phyloP scores from a whole-genome alignment of 2,113 vertebrate genomes.

The Lipotes vexillifer region DNA sequence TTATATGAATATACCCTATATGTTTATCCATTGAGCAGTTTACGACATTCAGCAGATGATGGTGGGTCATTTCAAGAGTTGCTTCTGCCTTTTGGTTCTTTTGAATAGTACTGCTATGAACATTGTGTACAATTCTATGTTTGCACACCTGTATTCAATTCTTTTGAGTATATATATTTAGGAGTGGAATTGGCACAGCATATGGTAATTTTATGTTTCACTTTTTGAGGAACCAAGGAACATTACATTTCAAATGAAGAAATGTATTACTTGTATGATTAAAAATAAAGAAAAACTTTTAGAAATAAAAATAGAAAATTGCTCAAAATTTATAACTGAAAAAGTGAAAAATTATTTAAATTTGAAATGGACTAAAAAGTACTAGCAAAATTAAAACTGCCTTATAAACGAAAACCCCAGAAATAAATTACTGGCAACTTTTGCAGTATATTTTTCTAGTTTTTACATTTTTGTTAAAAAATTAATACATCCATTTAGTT shows the following conservation, averaged over 20 bases:
- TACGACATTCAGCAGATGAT: background rate
- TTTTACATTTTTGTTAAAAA: background rate
- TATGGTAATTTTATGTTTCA: background rate
- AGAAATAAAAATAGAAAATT: background rate
- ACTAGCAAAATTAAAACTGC: background rate
- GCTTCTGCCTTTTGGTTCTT: background rate
- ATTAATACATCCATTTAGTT: background rate
- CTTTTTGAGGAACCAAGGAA: background rate
- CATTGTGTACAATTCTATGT: background rate
- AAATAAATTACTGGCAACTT: background rate
- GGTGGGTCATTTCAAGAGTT: background rate
- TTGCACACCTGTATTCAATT: background rate
- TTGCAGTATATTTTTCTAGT: background rate
- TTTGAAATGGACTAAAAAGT: background rate
- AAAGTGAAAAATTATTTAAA: background rate
- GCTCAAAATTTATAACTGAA: background rate
- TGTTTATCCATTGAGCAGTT: background rate
- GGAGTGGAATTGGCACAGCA: background rate
- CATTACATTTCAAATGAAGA: background rate
- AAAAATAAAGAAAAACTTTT: background rate
- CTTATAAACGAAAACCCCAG: background rate
- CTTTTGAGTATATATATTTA: background rate
- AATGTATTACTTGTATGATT: background rate
- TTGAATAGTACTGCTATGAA: background rate
- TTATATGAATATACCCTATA: background rate